Evolutionary conservation across 2,113 vertebrate genomes (phyloP), one percentile per base, ranked within the genome.

Genomic region (Dendrocopos noguchii): DNA sequence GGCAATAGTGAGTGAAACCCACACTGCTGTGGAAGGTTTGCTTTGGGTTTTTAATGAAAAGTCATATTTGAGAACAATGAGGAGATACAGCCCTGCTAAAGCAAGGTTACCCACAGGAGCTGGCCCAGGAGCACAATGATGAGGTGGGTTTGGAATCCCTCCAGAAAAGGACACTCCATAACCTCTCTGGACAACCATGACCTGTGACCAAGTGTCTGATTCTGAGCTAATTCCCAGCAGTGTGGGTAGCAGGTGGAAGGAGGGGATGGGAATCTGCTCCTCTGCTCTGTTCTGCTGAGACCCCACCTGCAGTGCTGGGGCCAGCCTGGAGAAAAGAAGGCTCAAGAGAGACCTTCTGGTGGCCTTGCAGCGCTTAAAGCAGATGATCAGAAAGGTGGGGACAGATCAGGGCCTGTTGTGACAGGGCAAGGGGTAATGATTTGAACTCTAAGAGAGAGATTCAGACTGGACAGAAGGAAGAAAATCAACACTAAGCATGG

Each of bases 61-160:
- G 27, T 6, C 3, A 33, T 1, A 0, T 7, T 7, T 16, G 70
- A 81, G 73, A 77, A 36, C 22, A 14, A 0, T 3, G 10, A 4
- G 27, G 50, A 25, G 66, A 4, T 6, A 18, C 15, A 27, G 7
- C 27, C 25, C 27, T 55, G 25, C 53, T 55, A 16, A 27, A 55
- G 27, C 53, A 55, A 14, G 25, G 27, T 14, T 27, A 28, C 55
- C 28, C 55, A 16, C 28, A 56, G 55, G 21, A 56, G 55, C 55
- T 56, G 29, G 9, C 28, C 28, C 55, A 18, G 55, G 27, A 29
- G 29, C 55, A 28, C 28, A 15, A 29, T 9, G 9, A 16, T 14
- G 28, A 29, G 55, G 27, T 16, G 16, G 27, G 27, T 29, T 56
- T 28, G 55, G 9, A 56, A 56, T 29, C 55, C 25, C 50, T 56